Conservation (phyloP, 1,140 invertebrate species). For the Aphelenchoides fujianensis region DNA sequence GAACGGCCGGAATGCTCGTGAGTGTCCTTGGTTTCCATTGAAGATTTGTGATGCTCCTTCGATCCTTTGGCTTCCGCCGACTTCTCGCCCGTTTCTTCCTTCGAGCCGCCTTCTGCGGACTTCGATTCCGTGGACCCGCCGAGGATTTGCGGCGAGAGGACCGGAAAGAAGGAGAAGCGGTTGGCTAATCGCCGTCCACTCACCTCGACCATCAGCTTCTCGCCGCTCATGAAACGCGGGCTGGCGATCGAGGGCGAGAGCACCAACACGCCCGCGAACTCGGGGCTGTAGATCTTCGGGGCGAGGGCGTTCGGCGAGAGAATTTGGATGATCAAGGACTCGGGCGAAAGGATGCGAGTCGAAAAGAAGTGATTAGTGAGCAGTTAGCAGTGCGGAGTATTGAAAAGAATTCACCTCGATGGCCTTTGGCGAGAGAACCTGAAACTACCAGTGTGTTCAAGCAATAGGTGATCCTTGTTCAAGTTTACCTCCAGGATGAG, state of each 20-base stretch:
- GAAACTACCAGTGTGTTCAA: too few species aligned
- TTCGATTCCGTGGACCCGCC: conserved; percentile 8
- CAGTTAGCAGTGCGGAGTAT: not conserved
- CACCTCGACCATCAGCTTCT: conserved; percentile 25
- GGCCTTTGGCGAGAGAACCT: conserved; percentile 25
- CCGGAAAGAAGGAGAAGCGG: not conserved
- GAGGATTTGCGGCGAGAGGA: conserved; percentile 22
- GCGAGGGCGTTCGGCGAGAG: not conserved
- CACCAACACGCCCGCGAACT: not conserved
- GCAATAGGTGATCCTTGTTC: too few species aligned
- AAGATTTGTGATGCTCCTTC: too few species aligned
- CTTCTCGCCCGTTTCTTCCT: not conserved
- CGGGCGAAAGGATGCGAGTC: conserved; percentile 22
- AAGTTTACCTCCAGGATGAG: conserved; percentile 19
- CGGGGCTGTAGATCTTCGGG: not conserved
- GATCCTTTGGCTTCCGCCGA: too few species aligned
- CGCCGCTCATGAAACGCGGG: conserved; percentile 21
- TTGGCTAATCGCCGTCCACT: not conserved
- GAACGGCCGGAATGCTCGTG: not conserved
- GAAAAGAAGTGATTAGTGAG: not conserved
- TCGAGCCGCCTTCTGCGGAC: not conserved
- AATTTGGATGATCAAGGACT: conserved; percentile 23
- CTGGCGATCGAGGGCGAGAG: not conserved
- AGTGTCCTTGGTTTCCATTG: too few species aligned
- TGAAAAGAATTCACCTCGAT: too few species aligned